These are phyloP conservation scores for Dendrolimus punctatus DNA, from an alignment of 1,140 invertebrate species.

Conservation along the genomic window DNA sequence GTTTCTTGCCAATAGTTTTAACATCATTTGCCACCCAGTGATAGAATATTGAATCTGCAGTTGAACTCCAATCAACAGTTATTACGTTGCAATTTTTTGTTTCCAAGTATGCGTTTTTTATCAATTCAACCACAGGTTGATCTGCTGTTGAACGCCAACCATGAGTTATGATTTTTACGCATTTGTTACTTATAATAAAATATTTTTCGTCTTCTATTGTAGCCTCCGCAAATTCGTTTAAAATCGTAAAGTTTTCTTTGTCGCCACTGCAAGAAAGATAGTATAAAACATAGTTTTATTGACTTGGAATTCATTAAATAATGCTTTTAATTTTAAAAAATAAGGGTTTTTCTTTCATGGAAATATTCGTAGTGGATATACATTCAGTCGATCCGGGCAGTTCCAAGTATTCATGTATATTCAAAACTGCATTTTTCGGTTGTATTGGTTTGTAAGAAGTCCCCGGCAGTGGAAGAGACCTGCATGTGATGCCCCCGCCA, in stretches of 20 bases:
- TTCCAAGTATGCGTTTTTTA: conserved; percentile 23
- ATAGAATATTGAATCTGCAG: conserved; percentile 75
- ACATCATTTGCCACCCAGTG: conserved; percentile 73
- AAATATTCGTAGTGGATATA: too few relatives aligned
- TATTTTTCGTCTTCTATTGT: neutral
- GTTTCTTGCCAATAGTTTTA: conserved; percentile 68
- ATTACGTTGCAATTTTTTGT: conserved; percentile 20
- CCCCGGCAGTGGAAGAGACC: too few relatives aligned
- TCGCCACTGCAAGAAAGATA: conserved; percentile 2
- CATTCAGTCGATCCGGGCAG: too few relatives aligned
- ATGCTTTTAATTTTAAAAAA: too few relatives aligned
- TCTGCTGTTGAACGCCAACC: conserved; percentile 26
- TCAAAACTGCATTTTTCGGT: too few relatives aligned
- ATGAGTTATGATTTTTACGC: conserved; percentile 27
- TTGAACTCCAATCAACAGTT: conserved; percentile 75
- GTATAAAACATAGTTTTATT: too few relatives aligned
- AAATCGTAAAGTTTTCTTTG: conserved; percentile 9
- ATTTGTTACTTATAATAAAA: conserved; percentile 2
- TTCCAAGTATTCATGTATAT: too few relatives aligned
- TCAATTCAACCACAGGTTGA: conserved; percentile 9
- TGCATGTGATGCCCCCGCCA: too few relatives aligned
- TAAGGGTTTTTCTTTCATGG: too few relatives aligned
- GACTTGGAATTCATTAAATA: too few relatives aligned
- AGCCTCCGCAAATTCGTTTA: conserved; percentile 9
- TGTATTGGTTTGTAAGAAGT: too few relatives aligned